These are phyloP conservation scores for Riptortus pedestris DNA, from an alignment of 1,140 invertebrate genomes.

Conservation along the genomic window DNA sequence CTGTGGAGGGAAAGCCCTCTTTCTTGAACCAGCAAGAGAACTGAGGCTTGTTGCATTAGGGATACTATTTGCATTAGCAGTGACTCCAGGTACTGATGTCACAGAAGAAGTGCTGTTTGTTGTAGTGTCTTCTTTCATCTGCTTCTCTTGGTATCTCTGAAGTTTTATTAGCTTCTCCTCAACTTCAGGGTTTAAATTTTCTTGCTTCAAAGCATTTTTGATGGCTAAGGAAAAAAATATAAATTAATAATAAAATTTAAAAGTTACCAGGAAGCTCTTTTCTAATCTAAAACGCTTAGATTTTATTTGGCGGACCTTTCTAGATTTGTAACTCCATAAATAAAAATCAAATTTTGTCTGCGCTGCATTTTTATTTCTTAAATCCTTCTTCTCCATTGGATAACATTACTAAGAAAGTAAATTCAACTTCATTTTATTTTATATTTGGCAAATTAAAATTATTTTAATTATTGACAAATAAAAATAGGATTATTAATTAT, in stretches of 20 bases:
- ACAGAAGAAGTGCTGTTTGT: constrained; percentile 24
- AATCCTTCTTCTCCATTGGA: too few species aligned
- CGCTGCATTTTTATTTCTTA: too few species aligned
- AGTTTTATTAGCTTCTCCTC: constrained; percentile 82
- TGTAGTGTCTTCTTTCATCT: constrained; percentile 50
- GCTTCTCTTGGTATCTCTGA: constrained; percentile 74
- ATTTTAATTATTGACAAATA: too few species aligned
- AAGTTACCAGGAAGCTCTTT: too few species aligned
- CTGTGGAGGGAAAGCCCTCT: background rate
- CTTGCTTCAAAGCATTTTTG: constrained; percentile 69
- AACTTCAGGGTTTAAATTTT: constrained; percentile 83
- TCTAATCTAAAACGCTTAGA: too few species aligned
- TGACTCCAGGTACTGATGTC: constrained; percentile 29
- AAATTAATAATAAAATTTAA: background rate
- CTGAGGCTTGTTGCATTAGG: constrained; percentile 18
- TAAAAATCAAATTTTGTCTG: too few species aligned
- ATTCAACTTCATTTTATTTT: too few species aligned
- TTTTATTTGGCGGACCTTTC: too few species aligned
- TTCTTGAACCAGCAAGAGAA: background rate
- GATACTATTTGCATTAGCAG: constrained; percentile 29
- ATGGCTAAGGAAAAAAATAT: constrained; percentile 51
- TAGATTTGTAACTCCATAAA: too few species aligned
- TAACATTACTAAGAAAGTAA: too few species aligned
- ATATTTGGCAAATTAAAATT: too few species aligned
- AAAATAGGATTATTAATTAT: too few species aligned